Conservation (phyloP, 2,113 vertebrate genomes). For the Tricholaema leucomelas region DNA sequence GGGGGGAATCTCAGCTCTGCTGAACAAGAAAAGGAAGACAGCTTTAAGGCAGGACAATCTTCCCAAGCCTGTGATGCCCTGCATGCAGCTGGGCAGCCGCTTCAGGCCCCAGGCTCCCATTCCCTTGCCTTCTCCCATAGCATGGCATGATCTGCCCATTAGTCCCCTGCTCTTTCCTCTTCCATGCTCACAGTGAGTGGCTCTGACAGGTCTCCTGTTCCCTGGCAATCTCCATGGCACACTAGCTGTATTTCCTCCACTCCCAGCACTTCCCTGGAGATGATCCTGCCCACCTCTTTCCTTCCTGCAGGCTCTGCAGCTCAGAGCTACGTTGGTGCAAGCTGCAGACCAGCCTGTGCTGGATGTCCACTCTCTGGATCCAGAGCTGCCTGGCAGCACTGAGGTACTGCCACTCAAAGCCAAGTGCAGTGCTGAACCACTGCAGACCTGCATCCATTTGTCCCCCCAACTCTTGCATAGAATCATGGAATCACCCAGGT, state of each 20-base stretch:
- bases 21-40: neutral
- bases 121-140: neutral
- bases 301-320: neutral
- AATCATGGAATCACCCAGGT: no score
- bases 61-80: accelerated
- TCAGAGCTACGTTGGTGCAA: accelerated
- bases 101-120: neutral
- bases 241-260: neutral
- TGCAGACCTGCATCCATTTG: neutral
- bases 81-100: neutral
- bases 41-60: neutral
- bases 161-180: neutral
- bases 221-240: neutral
- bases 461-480: neutral
- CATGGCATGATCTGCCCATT: neutral
- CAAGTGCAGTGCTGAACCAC: neutral
- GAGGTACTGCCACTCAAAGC: neutral
- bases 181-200: neutral
- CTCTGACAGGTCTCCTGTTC: constrained; percentile 16
- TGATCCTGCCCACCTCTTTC: neutral
- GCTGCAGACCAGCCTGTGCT: neutral
- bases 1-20: neutral
- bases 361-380: neutral
- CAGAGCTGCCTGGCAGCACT: accelerated
- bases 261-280: neutral